phyloP scores from a whole-genome alignment of 2,113 vertebrate species.

The Brachypteracias leptosomus region DNA sequence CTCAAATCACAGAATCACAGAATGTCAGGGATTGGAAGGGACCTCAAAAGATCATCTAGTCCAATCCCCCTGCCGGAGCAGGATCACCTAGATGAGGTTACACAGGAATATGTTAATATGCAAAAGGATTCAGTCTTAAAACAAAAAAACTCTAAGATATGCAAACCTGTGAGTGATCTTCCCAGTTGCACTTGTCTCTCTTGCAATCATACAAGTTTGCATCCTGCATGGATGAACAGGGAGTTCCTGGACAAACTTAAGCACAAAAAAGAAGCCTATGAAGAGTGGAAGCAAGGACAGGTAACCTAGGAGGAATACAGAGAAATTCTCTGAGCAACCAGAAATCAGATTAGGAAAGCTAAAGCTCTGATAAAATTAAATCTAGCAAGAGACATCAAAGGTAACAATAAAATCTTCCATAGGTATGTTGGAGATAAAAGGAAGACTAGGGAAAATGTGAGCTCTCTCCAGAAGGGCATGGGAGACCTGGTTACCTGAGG shows the following conservation, averaged over 20 bases:
- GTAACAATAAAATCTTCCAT: neutral
- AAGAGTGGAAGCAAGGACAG: neutral
- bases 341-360: neutral
- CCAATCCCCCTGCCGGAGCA: too few relatives aligned
- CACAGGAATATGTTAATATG: neutral
- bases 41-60: too few relatives aligned
- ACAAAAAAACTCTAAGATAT: neutral
- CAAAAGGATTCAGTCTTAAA: neutral
- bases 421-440: neutral
- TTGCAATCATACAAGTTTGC: neutral
- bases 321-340: neutral
- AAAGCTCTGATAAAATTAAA: neutral
- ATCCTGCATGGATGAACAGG: neutral
- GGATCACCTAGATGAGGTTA: too few relatives aligned
- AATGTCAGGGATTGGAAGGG: too few relatives aligned
- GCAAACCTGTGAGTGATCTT: neutral
- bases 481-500: neutral
- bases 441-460: neutral
- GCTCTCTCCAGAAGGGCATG: neutral
- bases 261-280: neutral
- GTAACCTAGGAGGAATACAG: neutral
- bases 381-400: neutral
- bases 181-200: neutral
- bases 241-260: neutral
- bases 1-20: too few relatives aligned